Evolutionary conservation across 2,888 invertebrate species (phyloP).

Genomic region (Brenthis ino): DNA sequence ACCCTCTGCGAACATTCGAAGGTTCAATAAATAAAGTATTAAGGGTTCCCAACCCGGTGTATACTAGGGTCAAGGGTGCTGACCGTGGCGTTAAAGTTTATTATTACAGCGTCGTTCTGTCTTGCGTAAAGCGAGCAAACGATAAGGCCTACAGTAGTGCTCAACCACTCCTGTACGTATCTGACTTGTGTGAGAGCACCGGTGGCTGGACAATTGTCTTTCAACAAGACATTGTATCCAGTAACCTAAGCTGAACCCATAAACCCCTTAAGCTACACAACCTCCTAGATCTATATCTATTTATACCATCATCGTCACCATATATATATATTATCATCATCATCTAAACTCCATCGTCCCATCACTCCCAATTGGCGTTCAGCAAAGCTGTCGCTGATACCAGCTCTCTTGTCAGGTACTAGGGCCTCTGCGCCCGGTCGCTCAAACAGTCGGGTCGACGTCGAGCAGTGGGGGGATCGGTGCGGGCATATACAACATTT

Average conservation of each 20-base stretch:
- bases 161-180: slow-evolving; percentile 77
- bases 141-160: slow-evolving; percentile 66
- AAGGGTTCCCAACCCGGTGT: slow-evolving; percentile 69
- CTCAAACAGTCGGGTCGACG: slow-evolving; percentile 69
- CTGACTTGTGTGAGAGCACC: slow-evolving; percentile 61
- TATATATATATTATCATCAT: neutral
- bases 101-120: slow-evolving; percentile 50
- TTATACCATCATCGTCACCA: neutral
- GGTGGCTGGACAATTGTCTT: slow-evolving; percentile 78
- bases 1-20: slow-evolving; percentile 62
- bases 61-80: slow-evolving; percentile 67
- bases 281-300: neutral
- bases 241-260: slow-evolving; percentile 55
- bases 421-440: slow-evolving; percentile 80
- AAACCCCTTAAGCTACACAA: neutral
- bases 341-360: slow-evolving; percentile 5
- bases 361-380: slow-evolving; percentile 48
- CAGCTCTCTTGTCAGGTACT: slow-evolving; percentile 76
- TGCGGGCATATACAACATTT: slow-evolving; percentile 62
- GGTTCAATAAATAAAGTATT: slow-evolving; percentile 73
- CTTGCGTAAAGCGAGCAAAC: slow-evolving; percentile 54
- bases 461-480: slow-evolving; percentile 77
- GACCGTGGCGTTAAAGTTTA: slow-evolving; percentile 58
- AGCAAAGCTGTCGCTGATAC: slow-evolving; percentile 54
- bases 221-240: slow-evolving; percentile 77